Evolutionary conservation across 1,140 invertebrate genomes (phyloP).

Genomic region (Tyrophagus putrescentiae): DNA sequence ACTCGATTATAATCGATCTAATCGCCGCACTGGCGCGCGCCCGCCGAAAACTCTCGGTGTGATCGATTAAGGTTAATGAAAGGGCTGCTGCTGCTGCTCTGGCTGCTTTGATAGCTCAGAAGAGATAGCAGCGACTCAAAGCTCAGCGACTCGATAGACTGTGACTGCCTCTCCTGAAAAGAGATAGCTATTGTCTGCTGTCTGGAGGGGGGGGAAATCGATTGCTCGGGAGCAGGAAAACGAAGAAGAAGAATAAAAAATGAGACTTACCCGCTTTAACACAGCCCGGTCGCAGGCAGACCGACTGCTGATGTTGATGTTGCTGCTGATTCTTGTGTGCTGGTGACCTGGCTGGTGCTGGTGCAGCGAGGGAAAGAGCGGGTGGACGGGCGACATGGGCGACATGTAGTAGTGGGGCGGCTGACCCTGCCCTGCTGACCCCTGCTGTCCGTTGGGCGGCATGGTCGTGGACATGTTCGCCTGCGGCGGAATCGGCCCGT

Average conservation of each 20-base stretch:
- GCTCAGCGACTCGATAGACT: constrained; percentile 1
- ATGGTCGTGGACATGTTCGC: neutral
- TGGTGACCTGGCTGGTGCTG: too few species aligned
- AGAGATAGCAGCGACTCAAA: too few species aligned
- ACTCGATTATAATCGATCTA: neutral
- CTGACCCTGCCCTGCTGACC: neutral
- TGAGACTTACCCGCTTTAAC: constrained; percentile 31
- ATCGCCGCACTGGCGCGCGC: too few species aligned
- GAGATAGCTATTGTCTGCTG: neutral
- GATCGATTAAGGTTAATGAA: constrained; percentile 16
- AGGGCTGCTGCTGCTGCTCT: too few species aligned
- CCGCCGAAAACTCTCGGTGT: too few species aligned
- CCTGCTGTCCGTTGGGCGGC: neutral
- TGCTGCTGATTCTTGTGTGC: neutral
- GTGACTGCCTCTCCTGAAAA: neutral
- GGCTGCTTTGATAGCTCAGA: too few species aligned
- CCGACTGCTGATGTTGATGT: neutral
- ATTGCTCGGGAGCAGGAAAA: neutral
- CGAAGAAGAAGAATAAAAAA: neutral
- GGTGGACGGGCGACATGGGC: neutral
- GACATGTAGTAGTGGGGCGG: neutral
- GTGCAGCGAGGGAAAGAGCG: constrained; percentile 1
- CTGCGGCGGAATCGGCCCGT: neutral
- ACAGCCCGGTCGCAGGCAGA: constrained; percentile 33
- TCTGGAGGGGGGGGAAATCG: neutral